Evolutionary conservation across 2,113 vertebrate genomes (phyloP).

Genomic region (Neogale vison): DNA sequence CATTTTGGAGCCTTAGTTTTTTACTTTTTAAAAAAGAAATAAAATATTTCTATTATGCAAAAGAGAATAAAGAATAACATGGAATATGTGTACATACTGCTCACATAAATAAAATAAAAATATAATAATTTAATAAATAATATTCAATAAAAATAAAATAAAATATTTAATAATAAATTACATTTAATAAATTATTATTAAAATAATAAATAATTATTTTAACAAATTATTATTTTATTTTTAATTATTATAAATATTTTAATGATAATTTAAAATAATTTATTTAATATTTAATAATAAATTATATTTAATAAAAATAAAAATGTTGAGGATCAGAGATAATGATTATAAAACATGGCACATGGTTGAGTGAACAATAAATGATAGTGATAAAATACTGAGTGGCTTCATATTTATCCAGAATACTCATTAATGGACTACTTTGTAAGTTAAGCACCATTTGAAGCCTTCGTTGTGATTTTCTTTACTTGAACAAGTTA

Average conservation of each 20-base stretch:
- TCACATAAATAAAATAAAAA: neutral
- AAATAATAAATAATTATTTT: too few relatives aligned
- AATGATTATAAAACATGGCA: neutral
- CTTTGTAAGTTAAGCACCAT: constrained; percentile 16
- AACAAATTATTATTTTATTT: too few relatives aligned
- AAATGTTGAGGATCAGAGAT: neutral
- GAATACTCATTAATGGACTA: neutral
- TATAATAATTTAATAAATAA: too few relatives aligned
- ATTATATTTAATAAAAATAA: neutral
- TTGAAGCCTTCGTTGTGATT: constrained; percentile 9
- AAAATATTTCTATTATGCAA: neutral
- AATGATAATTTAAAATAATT: too few relatives aligned
- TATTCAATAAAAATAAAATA: too few relatives aligned
- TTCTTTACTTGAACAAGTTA: constrained; percentile 42
- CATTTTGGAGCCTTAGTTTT: constrained; percentile 31
- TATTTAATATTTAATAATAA: too few relatives aligned
- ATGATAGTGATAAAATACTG: constrained; percentile 33
- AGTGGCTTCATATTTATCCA: constrained; percentile 25
- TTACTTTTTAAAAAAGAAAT: constrained; percentile 2
- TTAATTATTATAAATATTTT: too few relatives aligned
- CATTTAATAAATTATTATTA: too few relatives aligned
- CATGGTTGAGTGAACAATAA: constrained; percentile 42
- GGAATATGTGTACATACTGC: neutral
- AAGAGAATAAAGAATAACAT: constrained; percentile 17
- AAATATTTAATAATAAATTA: too few relatives aligned